Conservation (phyloP, 2,888 invertebrate species). For the Apodemia zela region DNA sequence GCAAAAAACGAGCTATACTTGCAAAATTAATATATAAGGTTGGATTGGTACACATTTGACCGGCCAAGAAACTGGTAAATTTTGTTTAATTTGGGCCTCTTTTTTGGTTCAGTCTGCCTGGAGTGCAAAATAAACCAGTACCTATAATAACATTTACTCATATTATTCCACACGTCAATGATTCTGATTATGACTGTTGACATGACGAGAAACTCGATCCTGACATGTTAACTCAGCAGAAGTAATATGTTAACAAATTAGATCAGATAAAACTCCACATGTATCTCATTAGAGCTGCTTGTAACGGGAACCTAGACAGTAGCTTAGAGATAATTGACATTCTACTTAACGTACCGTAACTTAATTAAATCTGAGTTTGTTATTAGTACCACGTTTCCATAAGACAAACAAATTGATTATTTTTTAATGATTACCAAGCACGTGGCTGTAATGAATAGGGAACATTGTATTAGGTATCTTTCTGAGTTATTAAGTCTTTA, state of each 20-base stretch:
- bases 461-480: too few species aligned
- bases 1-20: too few species aligned
- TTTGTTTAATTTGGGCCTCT: too few species aligned
- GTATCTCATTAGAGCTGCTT: constrained; percentile 55
- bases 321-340: constrained; percentile 55
- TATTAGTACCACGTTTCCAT: background rate
- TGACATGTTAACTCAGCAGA: constrained; percentile 3
- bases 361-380: constrained; percentile 50
- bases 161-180: background rate
- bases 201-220: constrained; percentile 1
- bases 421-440: background rate
- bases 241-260: constrained; percentile 13
- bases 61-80: too few species aligned
- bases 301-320: constrained; percentile 53
- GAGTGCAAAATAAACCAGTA: too few species aligned
- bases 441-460: too few species aligned
- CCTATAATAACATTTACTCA: too few species aligned
- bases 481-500: too few species aligned
- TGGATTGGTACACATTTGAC: too few species aligned
- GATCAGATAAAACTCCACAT: constrained; percentile 38
- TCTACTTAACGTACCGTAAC: constrained; percentile 47
- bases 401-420: background rate
- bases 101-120: too few species aligned
- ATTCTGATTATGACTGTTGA: constrained; percentile 5
- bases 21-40: too few species aligned